These are phyloP conservation scores for Mnemiopsis leidyi DNA, from an alignment of 37 sponge, comb jelly and placozoan species.

Conservation along the genomic window DNA sequence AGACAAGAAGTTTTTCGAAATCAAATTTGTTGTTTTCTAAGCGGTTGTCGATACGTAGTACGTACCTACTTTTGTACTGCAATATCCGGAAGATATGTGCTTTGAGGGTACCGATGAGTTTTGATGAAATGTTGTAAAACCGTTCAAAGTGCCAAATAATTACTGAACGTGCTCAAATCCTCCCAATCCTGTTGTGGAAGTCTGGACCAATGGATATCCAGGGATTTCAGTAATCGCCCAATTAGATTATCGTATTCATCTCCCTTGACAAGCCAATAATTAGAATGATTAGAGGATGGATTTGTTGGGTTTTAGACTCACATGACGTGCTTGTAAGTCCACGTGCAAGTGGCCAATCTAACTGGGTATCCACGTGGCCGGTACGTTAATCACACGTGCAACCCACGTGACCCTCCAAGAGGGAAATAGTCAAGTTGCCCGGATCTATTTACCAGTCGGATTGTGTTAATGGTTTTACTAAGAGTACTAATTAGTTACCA, in stretches of 20 bases:
- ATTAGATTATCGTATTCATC: slow-evolving; percentile 27
- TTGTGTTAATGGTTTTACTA: slow-evolving; percentile 60
- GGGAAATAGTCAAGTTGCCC: slow-evolving; percentile 43
- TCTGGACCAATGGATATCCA: slow-evolving; percentile 20
- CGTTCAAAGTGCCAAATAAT: slow-evolving; percentile 49
- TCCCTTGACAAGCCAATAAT: slow-evolving; percentile 64
- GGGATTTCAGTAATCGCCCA: slow-evolving; percentile 36
- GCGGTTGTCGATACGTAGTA: too few species aligned
- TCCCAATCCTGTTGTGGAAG: background rate
- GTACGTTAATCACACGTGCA: background rate
- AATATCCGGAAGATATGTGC: background rate
- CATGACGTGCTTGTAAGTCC: background rate
- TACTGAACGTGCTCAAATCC: background rate
- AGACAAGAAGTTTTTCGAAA: background rate
- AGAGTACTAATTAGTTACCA: slow-evolving; percentile 61
- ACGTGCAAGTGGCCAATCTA: background rate
- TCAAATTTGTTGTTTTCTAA: background rate
- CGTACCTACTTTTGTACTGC: too few species aligned
- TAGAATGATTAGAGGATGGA: slow-evolving; percentile 66
- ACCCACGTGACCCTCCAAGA: background rate
- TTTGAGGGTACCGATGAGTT: background rate
- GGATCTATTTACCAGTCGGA: slow-evolving; percentile 24
- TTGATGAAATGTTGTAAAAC: slow-evolving; percentile 42
- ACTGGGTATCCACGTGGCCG: background rate
- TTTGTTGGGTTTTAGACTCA: slow-evolving; percentile 64